Evolutionary conservation across 2,888 invertebrate genomes (phyloP), one percentile per base, ranked within the genome.

Genomic region (Nyleta sp.): DNA sequence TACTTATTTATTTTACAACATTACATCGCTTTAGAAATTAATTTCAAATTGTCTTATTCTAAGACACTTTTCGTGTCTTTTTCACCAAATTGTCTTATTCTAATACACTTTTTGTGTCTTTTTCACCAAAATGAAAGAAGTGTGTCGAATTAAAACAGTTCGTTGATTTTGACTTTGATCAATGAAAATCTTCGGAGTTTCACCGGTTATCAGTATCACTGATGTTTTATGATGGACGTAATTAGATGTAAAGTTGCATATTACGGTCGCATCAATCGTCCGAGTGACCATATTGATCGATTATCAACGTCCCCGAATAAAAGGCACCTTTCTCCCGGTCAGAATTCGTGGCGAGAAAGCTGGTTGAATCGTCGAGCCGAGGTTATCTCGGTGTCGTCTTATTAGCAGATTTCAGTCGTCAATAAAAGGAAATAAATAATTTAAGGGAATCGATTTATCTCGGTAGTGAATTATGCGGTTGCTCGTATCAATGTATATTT

Each of bases 401-500:
- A 59, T 73, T 52, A 44, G 62, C 65, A 33, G 20, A 73, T 73
- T 65, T 44, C 52, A 46, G 40, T 59, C 31, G 59, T 59, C 52
- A 65, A 59, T 65, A 48, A 65, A 73, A 73, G 50, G 55, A 22
- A 59, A 48, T 65, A 44, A 50, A 72, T 55, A 64, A 72, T 38
- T 55, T 46, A 64, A 52, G n/a, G 55, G 28, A 65, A 59, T 65
- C 52, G 50, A 73, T 73, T 65, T 73, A 73, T 52, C 57, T 40
- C 15, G 11, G 24, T 24, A 28, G 46, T 55, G 46, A 60, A 72
- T 72, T 62, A 44, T 48, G 53, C 40, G 55, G 38, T 44, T 55
- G 33, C 50, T 60, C 53, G 67, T 62, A 62, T 75, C 60, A 48
- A 33, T 68, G 53, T 75, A 75, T 75, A 68, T 68, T 75, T 68